These are phyloP conservation scores for Polietes domitor DNA, from an alignment of 2,888 invertebrate species.

Conservation along the genomic window DNA sequence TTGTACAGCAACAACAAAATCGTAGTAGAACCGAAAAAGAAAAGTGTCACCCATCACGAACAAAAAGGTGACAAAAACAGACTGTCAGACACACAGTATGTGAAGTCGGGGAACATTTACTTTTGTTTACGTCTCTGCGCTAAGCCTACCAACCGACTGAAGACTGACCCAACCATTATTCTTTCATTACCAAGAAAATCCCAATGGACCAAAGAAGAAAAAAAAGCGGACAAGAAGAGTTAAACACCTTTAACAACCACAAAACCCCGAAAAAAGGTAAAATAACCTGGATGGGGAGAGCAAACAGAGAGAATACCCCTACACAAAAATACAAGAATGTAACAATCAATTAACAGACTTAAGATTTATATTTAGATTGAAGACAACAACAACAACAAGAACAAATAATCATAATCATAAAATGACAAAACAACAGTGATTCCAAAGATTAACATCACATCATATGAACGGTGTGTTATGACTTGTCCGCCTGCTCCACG, in stretches of 20 bases:
- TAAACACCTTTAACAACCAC: slow-evolving; percentile 44
- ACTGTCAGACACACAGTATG: slow-evolving; percentile 52
- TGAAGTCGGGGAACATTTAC: slow-evolving; percentile 20
- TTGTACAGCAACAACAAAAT: not conserved
- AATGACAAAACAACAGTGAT: slow-evolving; percentile 65
- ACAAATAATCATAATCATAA: slow-evolving; percentile 47
- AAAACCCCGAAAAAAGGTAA: slow-evolving; percentile 36
- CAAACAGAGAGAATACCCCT: slow-evolving; percentile 58
- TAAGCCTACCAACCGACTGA: slow-evolving; percentile 6
- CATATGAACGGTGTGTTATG: not conserved
- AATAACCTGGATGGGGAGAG: slow-evolving; percentile 42
- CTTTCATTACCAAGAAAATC: slow-evolving; percentile 48
- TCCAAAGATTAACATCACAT: slow-evolving; percentile 49
- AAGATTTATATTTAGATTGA: slow-evolving; percentile 66
- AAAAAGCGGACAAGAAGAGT: slow-evolving; percentile 30
- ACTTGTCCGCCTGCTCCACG: not conserved
- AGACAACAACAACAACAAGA: slow-evolving; percentile 17
- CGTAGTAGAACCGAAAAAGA: slow-evolving; percentile 20
- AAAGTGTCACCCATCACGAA: slow-evolving; percentile 59
- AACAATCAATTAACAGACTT: slow-evolving; percentile 77
- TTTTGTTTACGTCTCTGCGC: not conserved
- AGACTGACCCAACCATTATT: slow-evolving; percentile 5
- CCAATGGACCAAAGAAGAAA: slow-evolving; percentile 3
- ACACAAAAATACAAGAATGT: slow-evolving; percentile 70
- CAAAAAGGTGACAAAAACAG: slow-evolving; percentile 63